Evolutionary conservation across 1,140 invertebrate genomes (phyloP).

Genomic region (Zaprionus ghesquierei): DNA sequence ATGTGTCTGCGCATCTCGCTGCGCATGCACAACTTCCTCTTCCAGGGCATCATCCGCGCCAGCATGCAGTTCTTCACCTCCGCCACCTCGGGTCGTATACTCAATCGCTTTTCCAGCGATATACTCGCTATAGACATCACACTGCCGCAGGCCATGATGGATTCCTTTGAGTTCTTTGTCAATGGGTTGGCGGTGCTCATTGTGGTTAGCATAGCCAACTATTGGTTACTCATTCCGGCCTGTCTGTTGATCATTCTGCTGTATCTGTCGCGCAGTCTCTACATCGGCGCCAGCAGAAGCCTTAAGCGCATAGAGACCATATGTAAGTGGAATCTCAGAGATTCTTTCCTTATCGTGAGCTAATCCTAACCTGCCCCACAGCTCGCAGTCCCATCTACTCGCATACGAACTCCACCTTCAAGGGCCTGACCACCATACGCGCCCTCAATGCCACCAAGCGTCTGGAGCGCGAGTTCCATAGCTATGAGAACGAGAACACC

Average conservation of each 20-base stretch:
- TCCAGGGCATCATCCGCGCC: conserved; percentile 89
- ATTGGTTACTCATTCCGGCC: conserved; percentile 89
- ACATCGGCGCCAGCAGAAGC: conserved; percentile 90
- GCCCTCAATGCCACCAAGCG: conserved; percentile 88
- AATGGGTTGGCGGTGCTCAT: conserved; percentile 86
- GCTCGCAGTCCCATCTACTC: conserved; percentile 92
- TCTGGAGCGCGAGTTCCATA: conserved; percentile 89
- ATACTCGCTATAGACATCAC: conserved; percentile 93
- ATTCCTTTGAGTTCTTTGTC: conserved; percentile 87
- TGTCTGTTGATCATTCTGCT: conserved; percentile 87
- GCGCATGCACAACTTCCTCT: conserved; percentile 92
- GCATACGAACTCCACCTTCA: conserved; percentile 90
- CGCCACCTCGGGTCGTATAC: conserved; percentile 90
- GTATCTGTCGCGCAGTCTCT: conserved; percentile 87
- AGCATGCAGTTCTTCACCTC: conserved; percentile 95
- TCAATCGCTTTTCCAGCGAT: conserved; percentile 94
- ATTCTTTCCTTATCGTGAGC: background rate
- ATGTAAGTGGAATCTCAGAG: conserved; percentile 83
- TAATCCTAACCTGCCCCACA: conserved; percentile 56
- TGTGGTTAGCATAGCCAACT: conserved; percentile 90
- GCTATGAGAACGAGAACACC: conserved; percentile 88
- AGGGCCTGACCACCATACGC: conserved; percentile 91
- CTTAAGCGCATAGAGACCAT: conserved; percentile 92
- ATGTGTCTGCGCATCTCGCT: conserved; percentile 91
- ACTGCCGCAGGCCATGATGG: conserved; percentile 89